phyloP scores from a whole-genome alignment of 1,140 invertebrate species.

The Psilanteris sp. region DNA sequence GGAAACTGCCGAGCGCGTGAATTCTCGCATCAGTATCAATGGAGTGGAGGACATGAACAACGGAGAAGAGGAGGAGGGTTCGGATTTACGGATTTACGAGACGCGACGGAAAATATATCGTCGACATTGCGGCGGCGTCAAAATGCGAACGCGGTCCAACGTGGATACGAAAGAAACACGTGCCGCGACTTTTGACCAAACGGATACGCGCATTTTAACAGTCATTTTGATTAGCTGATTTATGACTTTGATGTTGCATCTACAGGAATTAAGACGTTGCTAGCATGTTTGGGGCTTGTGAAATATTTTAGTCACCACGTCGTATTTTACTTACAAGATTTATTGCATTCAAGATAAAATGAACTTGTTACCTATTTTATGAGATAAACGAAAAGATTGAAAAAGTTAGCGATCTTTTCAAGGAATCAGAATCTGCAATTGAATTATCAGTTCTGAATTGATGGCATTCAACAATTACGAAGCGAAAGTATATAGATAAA shows the following conservation, averaged over 20 bases:
- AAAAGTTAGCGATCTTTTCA: too few species aligned
- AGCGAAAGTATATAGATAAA: too few species aligned
- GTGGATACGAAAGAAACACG: constrained; percentile 42
- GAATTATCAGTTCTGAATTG: too few species aligned
- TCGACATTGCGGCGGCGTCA: constrained; percentile 36
- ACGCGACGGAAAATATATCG: constrained; percentile 55
- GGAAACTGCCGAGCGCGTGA: constrained; percentile 21
- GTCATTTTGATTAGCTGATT: constrained; percentile 49
- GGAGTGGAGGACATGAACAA: constrained; percentile 36
- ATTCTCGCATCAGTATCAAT: constrained; percentile 56
- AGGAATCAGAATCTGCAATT: too few species aligned
- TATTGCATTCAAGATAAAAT: constrained; percentile 42
- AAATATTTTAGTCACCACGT: constrained; percentile 17
- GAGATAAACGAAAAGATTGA: too few species aligned
- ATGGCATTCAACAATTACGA: too few species aligned
- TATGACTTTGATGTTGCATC: constrained; percentile 45
- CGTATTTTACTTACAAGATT: constrained; percentile 35
- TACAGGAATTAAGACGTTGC: constrained; percentile 44
- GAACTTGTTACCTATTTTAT: too few species aligned
- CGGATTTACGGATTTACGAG: constrained; percentile 61
- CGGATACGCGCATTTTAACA: constrained; percentile 51
- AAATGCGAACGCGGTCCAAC: constrained; percentile 40
- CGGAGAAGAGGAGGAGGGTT: not conserved
- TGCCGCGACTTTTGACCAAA: constrained; percentile 54
- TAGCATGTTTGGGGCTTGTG: constrained; percentile 36